These are phyloP conservation scores for Periophthalmodon schlosseri DNA, from an alignment of 2,113 vertebrate species.

Conservation along the genomic window DNA sequence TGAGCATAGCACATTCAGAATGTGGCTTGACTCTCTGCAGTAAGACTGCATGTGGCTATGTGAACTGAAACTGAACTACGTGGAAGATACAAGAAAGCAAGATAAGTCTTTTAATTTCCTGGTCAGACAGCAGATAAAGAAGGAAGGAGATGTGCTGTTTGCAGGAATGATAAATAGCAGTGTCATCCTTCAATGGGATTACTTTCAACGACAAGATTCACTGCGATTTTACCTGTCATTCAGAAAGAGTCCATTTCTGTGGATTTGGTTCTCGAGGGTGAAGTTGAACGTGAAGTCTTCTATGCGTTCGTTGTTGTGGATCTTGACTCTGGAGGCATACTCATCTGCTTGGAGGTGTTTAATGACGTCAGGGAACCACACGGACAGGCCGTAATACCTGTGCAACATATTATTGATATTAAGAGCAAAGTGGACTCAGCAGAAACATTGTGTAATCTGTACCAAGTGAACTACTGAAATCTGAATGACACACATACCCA, in stretches of 20 bases:
- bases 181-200: constrained; percentile 22
- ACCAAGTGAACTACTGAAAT: too few relatives aligned
- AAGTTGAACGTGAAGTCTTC: constrained; percentile 94
- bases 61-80: constrained; percentile 1
- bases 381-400: constrained; percentile 96
- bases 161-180: constrained; percentile 30
- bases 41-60: constrained; percentile 17
- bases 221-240: constrained; percentile 85
- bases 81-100: constrained; percentile 10
- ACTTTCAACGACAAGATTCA: background rate
- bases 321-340: constrained; percentile 86
- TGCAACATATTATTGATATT: background rate
- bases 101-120: constrained; percentile 69
- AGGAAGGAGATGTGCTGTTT: constrained; percentile 43
- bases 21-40: constrained; percentile 33
- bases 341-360: constrained; percentile 93
- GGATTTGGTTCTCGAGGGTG: constrained; percentile 95
- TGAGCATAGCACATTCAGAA: constrained; percentile 12
- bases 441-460: too few relatives aligned
- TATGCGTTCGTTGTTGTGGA: constrained; percentile 82
- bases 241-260: constrained; percentile 87
- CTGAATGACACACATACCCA: too few relatives aligned
- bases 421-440: too few relatives aligned
- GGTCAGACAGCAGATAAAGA: constrained; percentile 53
- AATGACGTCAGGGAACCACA: constrained; percentile 99